Evolutionary conservation across 2,797 vertebrate genomes (phyloP).

Genomic region (Tauraco hartlaubi): DNA sequence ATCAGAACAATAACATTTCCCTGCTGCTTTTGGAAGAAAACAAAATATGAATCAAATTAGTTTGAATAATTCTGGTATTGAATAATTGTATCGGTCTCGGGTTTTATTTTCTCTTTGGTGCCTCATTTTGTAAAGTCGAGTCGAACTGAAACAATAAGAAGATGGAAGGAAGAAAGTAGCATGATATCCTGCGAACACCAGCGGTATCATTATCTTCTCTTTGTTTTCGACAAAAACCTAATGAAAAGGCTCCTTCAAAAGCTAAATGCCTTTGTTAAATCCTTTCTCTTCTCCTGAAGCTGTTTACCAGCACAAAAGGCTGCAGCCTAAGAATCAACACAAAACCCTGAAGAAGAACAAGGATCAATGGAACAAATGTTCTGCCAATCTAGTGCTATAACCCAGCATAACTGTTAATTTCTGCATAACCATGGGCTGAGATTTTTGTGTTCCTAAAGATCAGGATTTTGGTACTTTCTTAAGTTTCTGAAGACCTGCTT

Average conservation of each 20-base stretch:
- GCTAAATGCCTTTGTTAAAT: not conserved
- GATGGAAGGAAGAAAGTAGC: not conserved
- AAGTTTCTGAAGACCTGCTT: not conserved
- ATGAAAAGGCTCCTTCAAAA: constrained; percentile 23
- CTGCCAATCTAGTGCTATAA: not conserved
- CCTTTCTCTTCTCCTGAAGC: not conserved
- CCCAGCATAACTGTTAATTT: not conserved
- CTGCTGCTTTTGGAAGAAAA: not conserved
- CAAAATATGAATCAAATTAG: not conserved
- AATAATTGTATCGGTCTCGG: not conserved
- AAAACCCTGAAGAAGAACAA: not conserved
- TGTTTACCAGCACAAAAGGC: not conserved
- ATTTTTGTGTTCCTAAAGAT: not conserved
- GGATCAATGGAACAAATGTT: not conserved
- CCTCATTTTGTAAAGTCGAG: not conserved
- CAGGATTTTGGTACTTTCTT: not conserved
- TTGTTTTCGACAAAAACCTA: constrained; percentile 27
- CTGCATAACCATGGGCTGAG: not conserved
- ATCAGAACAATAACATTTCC: not conserved
- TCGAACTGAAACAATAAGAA: not conserved
- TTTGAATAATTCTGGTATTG: not conserved
- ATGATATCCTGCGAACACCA: not conserved
- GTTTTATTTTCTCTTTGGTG: not conserved
- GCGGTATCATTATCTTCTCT: not conserved
- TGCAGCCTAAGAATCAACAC: not conserved